Conservation (phyloP, 1,140 invertebrate species). For the Heterodera schachtii region DNA sequence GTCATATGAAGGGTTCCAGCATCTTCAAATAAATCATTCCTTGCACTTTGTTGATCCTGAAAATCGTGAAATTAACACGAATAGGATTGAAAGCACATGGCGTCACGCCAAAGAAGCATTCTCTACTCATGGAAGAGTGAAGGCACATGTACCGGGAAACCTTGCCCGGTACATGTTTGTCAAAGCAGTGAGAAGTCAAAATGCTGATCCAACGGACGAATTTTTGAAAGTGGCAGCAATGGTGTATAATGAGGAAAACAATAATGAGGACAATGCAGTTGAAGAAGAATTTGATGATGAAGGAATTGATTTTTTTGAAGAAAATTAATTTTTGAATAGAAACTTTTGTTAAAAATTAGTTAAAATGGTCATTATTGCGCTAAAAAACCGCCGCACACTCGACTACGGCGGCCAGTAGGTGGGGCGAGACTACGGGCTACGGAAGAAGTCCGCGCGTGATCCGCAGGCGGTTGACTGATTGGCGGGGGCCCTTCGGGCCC, state of each 20-base stretch:
- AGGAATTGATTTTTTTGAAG: not conserved
- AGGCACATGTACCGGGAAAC: conserved; percentile 1
- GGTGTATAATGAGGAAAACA: not conserved
- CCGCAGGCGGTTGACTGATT: too few relatives aligned
- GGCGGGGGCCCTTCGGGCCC: too few relatives aligned
- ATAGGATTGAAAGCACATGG: not conserved
- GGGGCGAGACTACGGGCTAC: too few relatives aligned
- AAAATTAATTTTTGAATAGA: too few relatives aligned
- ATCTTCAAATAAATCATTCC: not conserved
- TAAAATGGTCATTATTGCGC: too few relatives aligned
- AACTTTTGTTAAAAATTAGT: too few relatives aligned
- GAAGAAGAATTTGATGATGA: not conserved
- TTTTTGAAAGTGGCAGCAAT: not conserved
- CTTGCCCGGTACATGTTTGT: not conserved
- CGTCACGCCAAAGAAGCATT: not conserved
- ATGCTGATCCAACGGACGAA: not conserved
- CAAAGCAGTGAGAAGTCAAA: not conserved
- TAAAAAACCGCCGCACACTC: too few relatives aligned
- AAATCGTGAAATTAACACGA: not conserved
- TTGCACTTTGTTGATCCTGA: conserved; percentile 2
- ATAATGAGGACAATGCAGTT: not conserved
- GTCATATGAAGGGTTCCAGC: not conserved
- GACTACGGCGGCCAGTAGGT: too few relatives aligned
- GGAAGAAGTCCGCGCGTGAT: too few relatives aligned
- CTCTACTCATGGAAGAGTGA: not conserved